These are phyloP conservation scores for Oophaga pumilio DNA, from an alignment of 2,113 vertebrate species.

Conservation along the genomic window DNA sequence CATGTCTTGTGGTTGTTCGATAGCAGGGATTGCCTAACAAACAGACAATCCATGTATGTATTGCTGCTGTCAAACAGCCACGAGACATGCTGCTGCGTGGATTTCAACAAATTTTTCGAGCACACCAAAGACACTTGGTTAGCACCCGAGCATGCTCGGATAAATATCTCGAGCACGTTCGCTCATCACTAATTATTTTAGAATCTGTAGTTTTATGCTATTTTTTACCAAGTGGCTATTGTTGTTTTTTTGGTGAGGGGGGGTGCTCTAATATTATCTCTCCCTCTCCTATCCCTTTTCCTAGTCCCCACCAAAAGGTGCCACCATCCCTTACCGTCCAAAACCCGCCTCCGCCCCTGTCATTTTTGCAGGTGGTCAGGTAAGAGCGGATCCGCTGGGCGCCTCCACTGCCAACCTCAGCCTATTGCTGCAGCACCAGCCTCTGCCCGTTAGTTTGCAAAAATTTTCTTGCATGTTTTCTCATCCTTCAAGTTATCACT, in stretches of 20 bases:
- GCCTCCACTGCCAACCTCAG: slow-evolving; percentile 82
- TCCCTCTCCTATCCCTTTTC: slow-evolving; percentile 77
- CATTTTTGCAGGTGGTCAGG: slow-evolving; percentile 80
- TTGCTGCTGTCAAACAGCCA: no score
- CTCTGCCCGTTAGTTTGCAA: slow-evolving; percentile 83
- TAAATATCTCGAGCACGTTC: no score
- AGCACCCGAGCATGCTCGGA: no score
- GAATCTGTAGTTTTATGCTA: background rate
- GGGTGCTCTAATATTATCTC: slow-evolving; percentile 81
- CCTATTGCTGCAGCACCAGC: slow-evolving; percentile 83
- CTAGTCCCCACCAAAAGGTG: slow-evolving; percentile 92
- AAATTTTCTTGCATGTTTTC: slow-evolving; percentile 64
- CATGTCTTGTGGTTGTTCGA: no score
- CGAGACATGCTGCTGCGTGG: no score
- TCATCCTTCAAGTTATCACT: slow-evolving; percentile 53
- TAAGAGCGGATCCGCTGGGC: slow-evolving; percentile 77
- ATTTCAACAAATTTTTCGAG: no score
- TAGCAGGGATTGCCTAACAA: no score
- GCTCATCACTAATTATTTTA: background rate
- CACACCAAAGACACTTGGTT: no score
- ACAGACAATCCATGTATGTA: no score
- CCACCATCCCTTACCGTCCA: slow-evolving; percentile 90
- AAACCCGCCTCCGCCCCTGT: slow-evolving; percentile 80
- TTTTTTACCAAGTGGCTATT: background rate
- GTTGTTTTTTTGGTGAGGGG: slow-evolving; percentile 63